Percentiles rank a stretch among this genome's conserved stretches.
phyloP scores from a whole-genome alignment of 2,797 vertebrate genomes.

The Tamandua tetradactyla region DNA sequence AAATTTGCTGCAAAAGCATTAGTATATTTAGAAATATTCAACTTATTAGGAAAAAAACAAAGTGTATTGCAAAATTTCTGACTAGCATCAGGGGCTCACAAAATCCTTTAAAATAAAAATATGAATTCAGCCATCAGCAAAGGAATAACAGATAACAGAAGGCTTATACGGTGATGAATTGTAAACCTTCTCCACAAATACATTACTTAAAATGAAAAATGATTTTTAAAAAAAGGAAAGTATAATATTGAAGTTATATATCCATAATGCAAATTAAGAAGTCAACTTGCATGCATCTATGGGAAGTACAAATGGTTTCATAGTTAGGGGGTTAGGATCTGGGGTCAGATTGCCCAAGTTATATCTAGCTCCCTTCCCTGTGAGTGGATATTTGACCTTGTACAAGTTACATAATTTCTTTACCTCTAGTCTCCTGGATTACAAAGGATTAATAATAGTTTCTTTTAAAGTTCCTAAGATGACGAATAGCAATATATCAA shows the following conservation, averaged over 20 bases:
- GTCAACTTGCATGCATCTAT: neutral
- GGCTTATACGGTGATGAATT: neutral
- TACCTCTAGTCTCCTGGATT: neutral
- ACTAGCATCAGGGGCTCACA: neutral
- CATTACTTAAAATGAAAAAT: neutral
- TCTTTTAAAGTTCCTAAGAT: neutral
- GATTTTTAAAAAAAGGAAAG: slow-evolving; percentile 7
- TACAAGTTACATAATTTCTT: neutral
- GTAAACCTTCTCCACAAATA: neutral
- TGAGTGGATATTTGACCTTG: neutral
- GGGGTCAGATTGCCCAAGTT: neutral
- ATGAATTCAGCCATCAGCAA: slow-evolving; percentile 40
- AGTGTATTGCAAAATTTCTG: slow-evolving; percentile 46
- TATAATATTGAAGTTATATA: neutral
- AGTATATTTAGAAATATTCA: slow-evolving; percentile 62
- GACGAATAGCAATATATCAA: neutral
- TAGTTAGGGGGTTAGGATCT: neutral
- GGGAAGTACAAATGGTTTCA: neutral
- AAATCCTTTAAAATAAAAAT: slow-evolving; percentile 38
- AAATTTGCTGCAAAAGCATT: slow-evolving; percentile 68
- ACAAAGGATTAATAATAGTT: neutral
- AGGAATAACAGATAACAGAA: neutral
- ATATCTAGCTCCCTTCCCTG: neutral
- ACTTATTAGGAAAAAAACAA: neutral
- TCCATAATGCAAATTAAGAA: neutral